Base-by-base conservation (phyloP, 1,140 invertebrate genomes). In the Philopotamus ludificatus region DNA sequence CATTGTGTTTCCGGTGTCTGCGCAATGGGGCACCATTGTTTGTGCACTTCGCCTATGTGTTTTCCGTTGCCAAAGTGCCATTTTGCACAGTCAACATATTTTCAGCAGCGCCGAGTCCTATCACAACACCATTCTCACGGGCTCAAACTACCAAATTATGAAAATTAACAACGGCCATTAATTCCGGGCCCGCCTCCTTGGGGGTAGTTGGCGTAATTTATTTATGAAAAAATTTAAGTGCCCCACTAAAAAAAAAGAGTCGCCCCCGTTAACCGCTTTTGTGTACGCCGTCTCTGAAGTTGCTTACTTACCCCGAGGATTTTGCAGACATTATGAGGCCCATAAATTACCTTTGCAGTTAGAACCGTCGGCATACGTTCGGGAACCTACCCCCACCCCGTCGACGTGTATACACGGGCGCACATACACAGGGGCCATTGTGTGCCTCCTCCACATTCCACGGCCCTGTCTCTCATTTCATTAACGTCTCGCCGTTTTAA, bases 251-350 rank as follows among this genome's bases (percentile, higher is more conserved):
- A 16, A 16, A 9, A 47, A 47, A 47, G 18, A 47, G 44, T 7
- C 15, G 44, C 15, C 18, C 44, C 4, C 28, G 28, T 34, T 34
- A 34, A 34, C 28, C 4, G 28, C 44, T 16, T 47, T 47, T 47
- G 44, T 47, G 44, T 47, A 20, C 18, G 18, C 18, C 44, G 44
- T 16, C 15, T 20, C 10, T 7, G 20, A 21, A 53, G 50, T 53
- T 26, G 41, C 57, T 59, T 59, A 34, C 28, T 34, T 34, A 59
- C n/a, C 16, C 25, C 18, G 57, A 47, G 18, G 57, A 59, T 59
- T 59, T 59, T 44, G 22, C 57, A 59, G 41, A 59, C 57, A 59
- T 59, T 59, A 59, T 59, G 57, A 59, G 57, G 41, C 20, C 42
- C 41, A 59, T 59, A 59, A 59, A 59, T 59, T 59, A 59, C 28